Base-by-base conservation (phyloP, 2,888 invertebrate species). In the Polia nebulosa region DNA sequence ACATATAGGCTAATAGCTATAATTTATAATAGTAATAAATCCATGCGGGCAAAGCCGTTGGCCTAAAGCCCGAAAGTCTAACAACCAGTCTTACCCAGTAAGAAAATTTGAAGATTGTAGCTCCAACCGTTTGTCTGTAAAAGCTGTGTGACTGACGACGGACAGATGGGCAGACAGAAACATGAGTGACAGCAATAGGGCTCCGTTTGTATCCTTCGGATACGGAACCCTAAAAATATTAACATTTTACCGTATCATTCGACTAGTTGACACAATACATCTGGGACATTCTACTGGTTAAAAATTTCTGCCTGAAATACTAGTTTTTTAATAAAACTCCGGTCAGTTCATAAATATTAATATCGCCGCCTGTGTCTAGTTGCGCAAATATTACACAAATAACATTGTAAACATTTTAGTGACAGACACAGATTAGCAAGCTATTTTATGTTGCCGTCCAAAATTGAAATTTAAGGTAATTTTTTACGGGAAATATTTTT, bases 321-420 rank as follows among this genome's bases (percentile, higher is more conserved):
- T 39, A 11, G 4, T 7, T 32, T 55, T 36, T 25, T 25, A 49
- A 20, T 55, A 49, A 67, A 25, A 27, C 5, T 29, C 45, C 6
- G 4, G 3, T 49, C 20, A 13, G 0, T 34, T 49, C 41, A 22
- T 51, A 27, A 68, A 68, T 49, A 41, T 56, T 56, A n/a, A 56
- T n/a, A 56, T 15, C 5, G 0, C 22, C 32, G 17, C 20, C 25
- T 34, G 13, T 15, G 7, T 41, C 7, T 41, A n/a, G n/a, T 44
- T 51, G 13, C 13, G 13, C 9, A 63, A 52, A 52, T 45, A 27
- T 44, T 66, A 52, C 13, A 9, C 34, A 36, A 34, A 52, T 27
- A 22, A 22, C 22, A 15, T 15, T 15, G 39, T 13, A 41, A 39
- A 66, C 53, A 47, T 49, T 49, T 49, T 17, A 32, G 5, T 11